Evolutionary conservation across 2,888 invertebrate species (phyloP).

Genomic region (Troglohyphantes excavatus): DNA sequence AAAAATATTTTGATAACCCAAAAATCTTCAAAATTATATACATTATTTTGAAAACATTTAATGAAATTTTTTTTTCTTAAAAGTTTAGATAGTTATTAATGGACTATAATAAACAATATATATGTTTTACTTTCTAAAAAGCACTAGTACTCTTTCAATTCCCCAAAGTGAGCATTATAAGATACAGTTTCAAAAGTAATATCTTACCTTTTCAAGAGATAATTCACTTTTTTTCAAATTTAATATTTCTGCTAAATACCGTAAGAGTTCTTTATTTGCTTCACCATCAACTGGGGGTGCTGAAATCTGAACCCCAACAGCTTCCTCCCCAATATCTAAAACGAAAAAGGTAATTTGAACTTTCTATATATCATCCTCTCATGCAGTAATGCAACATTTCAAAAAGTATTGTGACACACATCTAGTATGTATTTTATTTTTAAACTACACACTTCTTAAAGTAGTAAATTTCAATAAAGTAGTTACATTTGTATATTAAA

Average conservation of each 20-base stretch:
- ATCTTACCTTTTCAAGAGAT: conserved; percentile 85
- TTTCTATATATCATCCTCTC: background rate
- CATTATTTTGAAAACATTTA: too few relatives aligned
- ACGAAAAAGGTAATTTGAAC: background rate
- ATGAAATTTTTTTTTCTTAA: too few relatives aligned
- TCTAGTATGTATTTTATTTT: background rate
- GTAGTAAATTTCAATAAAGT: too few relatives aligned
- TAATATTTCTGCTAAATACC: conserved; percentile 88
- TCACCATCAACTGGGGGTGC: conserved; percentile 92
- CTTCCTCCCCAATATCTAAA: conserved; percentile 84
- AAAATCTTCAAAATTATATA: too few relatives aligned
- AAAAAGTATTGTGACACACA: background rate
- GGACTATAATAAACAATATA: too few relatives aligned
- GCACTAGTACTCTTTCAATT: too few relatives aligned
- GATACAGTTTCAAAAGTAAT: background rate
- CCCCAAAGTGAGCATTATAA: too few relatives aligned
- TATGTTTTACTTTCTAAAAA: too few relatives aligned
- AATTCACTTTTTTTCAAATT: conserved; percentile 88
- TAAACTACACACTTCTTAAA: too few relatives aligned
- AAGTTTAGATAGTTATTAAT: too few relatives aligned
- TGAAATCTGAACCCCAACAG: conserved; percentile 89
- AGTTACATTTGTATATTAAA: too few relatives aligned
- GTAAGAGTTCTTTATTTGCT: conserved; percentile 89
- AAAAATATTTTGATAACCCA: too few relatives aligned
- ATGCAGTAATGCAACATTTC: background rate